A percentile compares a stretch with the other conserved stretches of the same genome.
Evolutionary conservation across 1,140 invertebrate species (phyloP).

Genomic region (Lepidotrigona ventralis): DNA sequence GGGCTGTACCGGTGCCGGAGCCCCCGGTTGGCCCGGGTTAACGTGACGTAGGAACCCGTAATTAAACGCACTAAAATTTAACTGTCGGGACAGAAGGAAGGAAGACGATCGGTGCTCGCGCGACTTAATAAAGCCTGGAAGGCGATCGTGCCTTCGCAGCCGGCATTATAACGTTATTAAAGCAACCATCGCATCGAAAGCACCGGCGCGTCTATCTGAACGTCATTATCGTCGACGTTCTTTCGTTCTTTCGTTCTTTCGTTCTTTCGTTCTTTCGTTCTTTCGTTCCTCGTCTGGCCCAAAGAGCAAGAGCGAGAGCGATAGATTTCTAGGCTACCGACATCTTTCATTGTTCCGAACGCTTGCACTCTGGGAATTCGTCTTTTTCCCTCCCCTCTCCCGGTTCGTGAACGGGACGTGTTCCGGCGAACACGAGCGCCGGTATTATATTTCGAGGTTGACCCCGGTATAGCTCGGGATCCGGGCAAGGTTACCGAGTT

Average conservation of each 20-base stretch:
- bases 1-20: neutral
- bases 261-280: neutral
- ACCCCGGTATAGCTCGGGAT: conserved; percentile 56
- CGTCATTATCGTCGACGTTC: conserved; percentile 58
- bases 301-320: too few species aligned
- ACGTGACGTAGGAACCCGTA: conserved; percentile 59
- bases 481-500: conserved; percentile 67
- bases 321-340: neutral
- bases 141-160: conserved; percentile 41
- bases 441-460: conserved; percentile 64
- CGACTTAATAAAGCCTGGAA: conserved; percentile 69
- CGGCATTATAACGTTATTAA: conserved; percentile 68
- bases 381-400: neutral
- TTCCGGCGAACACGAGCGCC: conserved; percentile 16
- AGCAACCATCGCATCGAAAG: conserved; percentile 64
- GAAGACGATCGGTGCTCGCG: conserved; percentile 51
- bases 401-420: conserved; percentile 11
- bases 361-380: conserved; percentile 11
- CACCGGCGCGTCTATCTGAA: conserved; percentile 46
- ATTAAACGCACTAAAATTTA: conserved; percentile 75
- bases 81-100: conserved; percentile 61
- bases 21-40: neutral
- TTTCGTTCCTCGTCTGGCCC: neutral
- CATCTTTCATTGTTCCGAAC: conserved; percentile 4
- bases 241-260: neutral